Evolutionary conservation across 2,888 invertebrate genomes (phyloP), one percentile per base, ranked within the genome.

Genomic region (Thelaira solivaga): DNA sequence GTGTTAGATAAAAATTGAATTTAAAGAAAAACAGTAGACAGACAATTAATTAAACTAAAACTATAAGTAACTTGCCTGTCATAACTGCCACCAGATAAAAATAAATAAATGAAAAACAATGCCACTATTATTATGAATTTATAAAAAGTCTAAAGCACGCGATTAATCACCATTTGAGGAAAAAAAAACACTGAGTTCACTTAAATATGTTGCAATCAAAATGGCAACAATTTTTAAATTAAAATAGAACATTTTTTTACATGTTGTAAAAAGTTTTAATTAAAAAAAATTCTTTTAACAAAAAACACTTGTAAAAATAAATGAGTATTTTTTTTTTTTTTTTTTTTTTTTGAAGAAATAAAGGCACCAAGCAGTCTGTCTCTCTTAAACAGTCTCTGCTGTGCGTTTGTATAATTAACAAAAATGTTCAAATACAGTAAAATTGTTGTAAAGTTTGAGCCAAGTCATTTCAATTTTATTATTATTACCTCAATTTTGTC

Each of bases 351-450:
- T 41, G 39, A 16, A 6, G 4, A 34, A 13, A 34, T 8, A 41
- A 47, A 49, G 77, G 72, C 77, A 77, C 77, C 77, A 77, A 43
- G 67, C 72, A 36, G 77, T n/a, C n/a, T n/a, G n/a, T n/a, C n/a
- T n/a, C n/a, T n/a, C n/a, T n/a, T n/a, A n/a, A n/a, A n/a, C n/a
- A n/a, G n/a, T 77, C 77, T 77, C 65, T 59, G 22, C 11, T 31
- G 8, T 57, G 16, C 26, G 26, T n/a, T n/a, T n/a, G n/a, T 36
- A 3, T 20, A 24, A 18, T 36, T 36, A 41, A 24, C 57, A 61
- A 53, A 53, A 29, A 22, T 29, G 31, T 68, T 45, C 13, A 7
- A 11, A n/a, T 36, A 36, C 11, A 36, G 20, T n/a, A 36, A 26
- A n/a, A 24, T 39, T 24, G n/a, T 6, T 49, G 24, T n/a, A 16